phyloP scores from a whole-genome alignment of 53 echinoderm and acorn worm genomes.

The Patiria pectinifera region DNA sequence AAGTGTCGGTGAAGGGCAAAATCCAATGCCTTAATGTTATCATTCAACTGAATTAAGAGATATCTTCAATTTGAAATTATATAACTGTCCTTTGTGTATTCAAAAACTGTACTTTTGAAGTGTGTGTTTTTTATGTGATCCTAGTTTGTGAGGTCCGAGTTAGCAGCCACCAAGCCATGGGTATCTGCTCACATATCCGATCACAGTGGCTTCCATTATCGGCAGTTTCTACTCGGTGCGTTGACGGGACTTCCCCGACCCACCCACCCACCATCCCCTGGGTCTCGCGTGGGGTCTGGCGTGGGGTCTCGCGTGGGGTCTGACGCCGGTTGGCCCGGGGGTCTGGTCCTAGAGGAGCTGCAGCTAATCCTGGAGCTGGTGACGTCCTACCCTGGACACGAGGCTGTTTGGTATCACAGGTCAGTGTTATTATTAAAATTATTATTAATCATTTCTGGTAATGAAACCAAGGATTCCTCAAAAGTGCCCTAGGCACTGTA shows the following conservation, averaged over 20 bases:
- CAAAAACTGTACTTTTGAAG: background rate
- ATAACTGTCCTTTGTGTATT: too few species aligned
- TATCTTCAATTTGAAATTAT: too few species aligned
- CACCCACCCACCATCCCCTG: background rate
- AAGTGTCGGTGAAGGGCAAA: background rate
- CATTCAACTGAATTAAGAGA: too few species aligned
- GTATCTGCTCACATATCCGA: constrained; percentile 85
- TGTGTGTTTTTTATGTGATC: background rate
- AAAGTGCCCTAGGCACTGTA: too few species aligned
- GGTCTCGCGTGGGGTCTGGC: background rate
- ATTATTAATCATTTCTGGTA: too few species aligned
- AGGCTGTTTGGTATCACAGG: constrained; percentile 98
- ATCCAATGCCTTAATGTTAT: too few species aligned
- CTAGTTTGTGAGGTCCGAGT: constrained; percentile 77
- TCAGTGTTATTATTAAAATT: constrained; percentile 30
- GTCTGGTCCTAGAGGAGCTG: constrained; percentile 70
- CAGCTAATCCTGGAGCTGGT: constrained; percentile 76
- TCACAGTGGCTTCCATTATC: constrained; percentile 95
- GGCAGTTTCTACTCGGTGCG: constrained; percentile 76
- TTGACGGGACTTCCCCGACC: background rate
- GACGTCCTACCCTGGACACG: constrained; percentile 86
- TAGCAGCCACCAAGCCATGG: constrained; percentile 74
- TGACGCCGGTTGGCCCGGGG: background rate
- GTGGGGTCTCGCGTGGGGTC: background rate
- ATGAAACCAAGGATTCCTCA: too few species aligned